Conservation (phyloP, 2,113 vertebrate species). For the Hippocampus zosterae region DNA sequence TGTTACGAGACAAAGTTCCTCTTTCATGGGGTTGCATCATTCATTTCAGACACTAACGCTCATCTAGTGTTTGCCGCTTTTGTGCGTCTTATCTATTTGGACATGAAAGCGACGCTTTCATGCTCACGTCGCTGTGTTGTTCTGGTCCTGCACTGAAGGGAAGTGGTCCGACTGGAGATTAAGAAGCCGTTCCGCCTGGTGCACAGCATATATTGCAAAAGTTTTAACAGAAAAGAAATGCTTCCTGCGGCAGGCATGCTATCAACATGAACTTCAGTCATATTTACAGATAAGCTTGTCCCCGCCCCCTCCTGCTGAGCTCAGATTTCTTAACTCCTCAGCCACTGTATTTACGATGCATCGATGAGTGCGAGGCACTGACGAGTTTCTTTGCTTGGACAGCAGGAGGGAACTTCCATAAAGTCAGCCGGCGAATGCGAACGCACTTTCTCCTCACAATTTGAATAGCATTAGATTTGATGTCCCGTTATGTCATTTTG, state of each 20-base stretch:
- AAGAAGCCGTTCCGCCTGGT: neutral
- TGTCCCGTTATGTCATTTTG: slow-evolving; percentile 46
- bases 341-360: slow-evolving; percentile 62
- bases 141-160: slow-evolving; percentile 14
- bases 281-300: slow-evolving; percentile 49
- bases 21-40: slow-evolving; percentile 79
- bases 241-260: neutral
- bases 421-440: slow-evolving; percentile 52
- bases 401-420: slow-evolving; percentile 66
- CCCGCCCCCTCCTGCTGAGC: slow-evolving; percentile 9
- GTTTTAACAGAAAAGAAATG: neutral
- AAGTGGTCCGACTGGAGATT: slow-evolving; percentile 5
- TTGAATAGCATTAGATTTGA: slow-evolving; percentile 55
- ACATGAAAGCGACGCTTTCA: slow-evolving; percentile 50
- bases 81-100: slow-evolving; percentile 42
- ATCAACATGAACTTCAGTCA: slow-evolving; percentile 47
- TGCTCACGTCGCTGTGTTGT: slow-evolving; percentile 20
- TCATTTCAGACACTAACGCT: slow-evolving; percentile 64
- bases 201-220: neutral
- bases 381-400: slow-evolving; percentile 56
- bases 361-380: slow-evolving; percentile 50
- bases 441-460: slow-evolving; percentile 51
- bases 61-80: slow-evolving; percentile 43
- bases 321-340: slow-evolving; percentile 55
- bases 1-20: slow-evolving; percentile 56